Evolutionary conservation across 2,888 invertebrate genomes (phyloP).

Genomic region (Perithous albicinctus): DNA sequence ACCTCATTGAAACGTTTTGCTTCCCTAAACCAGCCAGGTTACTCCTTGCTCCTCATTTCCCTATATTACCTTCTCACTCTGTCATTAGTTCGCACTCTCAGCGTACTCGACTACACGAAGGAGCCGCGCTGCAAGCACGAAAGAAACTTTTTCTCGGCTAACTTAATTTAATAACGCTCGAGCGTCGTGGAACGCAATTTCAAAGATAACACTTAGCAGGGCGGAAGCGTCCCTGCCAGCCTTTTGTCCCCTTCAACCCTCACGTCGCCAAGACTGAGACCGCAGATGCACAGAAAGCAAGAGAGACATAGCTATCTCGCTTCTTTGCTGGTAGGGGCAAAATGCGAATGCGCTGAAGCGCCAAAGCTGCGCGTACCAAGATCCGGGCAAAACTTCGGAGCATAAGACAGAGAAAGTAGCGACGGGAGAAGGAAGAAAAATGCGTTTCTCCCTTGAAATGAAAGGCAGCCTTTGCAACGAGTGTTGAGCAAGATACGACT

Average conservation of each 20-base stretch:
- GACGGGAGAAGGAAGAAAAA: constrained; percentile 16
- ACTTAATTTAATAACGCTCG: constrained; percentile 81
- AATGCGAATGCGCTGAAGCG: constrained; percentile 61
- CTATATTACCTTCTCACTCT: neutral
- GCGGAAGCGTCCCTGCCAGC: constrained; percentile 65
- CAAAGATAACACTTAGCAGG: constrained; percentile 79
- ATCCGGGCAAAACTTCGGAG: constrained; percentile 23
- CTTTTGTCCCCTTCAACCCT: constrained; percentile 40
- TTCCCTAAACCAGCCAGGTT: neutral
- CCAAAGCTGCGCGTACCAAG: constrained; percentile 44
- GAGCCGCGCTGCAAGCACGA: constrained; percentile 39
- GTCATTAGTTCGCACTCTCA: constrained; percentile 2
- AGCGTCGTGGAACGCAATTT: constrained; percentile 78
- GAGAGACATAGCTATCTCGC: constrained; percentile 49
- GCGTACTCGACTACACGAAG: neutral
- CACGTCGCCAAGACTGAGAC: constrained; percentile 49
- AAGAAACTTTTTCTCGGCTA: constrained; percentile 77
- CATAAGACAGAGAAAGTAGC: neutral
- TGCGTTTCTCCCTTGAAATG: constrained; percentile 29
- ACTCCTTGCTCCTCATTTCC: constrained; percentile 1
- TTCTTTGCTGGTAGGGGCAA: constrained; percentile 35
- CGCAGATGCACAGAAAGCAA: constrained; percentile 46
- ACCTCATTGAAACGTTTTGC: neutral
- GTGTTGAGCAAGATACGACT: constrained; percentile 22
- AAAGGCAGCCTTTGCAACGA: constrained; percentile 1